phyloP scores from a whole-genome alignment of 1,140 invertebrate genomes.

The Drosophila trapezifrons region DNA sequence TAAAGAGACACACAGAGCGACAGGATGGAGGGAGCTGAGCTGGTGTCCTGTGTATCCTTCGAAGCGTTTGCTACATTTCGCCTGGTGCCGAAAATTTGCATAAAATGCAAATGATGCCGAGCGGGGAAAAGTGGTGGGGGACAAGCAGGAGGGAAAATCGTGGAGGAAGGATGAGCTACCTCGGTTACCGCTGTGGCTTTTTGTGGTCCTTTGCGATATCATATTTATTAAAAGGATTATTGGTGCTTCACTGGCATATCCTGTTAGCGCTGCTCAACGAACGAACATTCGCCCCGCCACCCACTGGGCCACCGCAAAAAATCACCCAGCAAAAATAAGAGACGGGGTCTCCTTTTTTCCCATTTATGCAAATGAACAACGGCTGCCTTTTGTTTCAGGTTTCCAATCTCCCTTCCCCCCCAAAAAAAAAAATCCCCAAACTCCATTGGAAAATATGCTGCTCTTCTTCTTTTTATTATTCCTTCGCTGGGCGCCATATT shows the following conservation, averaged over 20 bases:
- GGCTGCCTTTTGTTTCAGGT: constrained; percentile 73
- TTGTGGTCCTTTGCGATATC: constrained; percentile 82
- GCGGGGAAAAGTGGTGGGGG: constrained; percentile 22
- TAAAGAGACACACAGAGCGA: constrained; percentile 42
- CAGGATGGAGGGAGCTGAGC: constrained; percentile 3
- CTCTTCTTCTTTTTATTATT: constrained; percentile 25
- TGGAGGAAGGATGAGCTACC: constrained; percentile 38
- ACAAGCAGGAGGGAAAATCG: not conserved
- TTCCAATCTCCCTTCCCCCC: not conserved
- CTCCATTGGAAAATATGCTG: constrained; percentile 61
- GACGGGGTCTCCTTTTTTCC: constrained; percentile 5
- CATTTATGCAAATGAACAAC: constrained; percentile 73
- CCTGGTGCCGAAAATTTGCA: constrained; percentile 80
- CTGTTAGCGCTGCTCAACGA: constrained; percentile 73
- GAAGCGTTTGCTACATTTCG: constrained; percentile 69
- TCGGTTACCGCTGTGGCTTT: constrained; percentile 72
- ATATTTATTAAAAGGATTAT: constrained; percentile 84
- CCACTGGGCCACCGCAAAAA: not conserved
- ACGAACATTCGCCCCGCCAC: constrained; percentile 7
- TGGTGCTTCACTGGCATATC: constrained; percentile 83
- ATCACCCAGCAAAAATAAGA: constrained; percentile 2
- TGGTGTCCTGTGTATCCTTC: constrained; percentile 69
- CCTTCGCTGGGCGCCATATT: constrained; percentile 63
- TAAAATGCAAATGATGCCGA: constrained; percentile 83
- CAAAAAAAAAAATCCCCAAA: constrained; percentile 6